phyloP scores from a whole-genome alignment of 2,888 invertebrate species.

The Theristus sp. region DNA sequence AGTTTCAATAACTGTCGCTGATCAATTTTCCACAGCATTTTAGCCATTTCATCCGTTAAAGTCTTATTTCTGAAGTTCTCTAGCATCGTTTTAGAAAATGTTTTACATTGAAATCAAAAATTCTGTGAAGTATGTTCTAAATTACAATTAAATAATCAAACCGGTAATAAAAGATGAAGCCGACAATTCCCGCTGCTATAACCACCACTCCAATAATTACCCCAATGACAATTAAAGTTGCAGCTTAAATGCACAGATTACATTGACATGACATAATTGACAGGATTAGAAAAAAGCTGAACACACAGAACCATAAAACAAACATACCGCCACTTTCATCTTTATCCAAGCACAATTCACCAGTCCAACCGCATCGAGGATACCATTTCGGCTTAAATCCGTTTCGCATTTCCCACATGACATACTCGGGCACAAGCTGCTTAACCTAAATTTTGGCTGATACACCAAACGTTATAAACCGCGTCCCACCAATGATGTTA shows the following conservation, averaged over 20 bases:
- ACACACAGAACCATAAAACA: no score
- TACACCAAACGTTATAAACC: no score
- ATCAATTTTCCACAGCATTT: constrained; percentile 5
- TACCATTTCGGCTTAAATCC: constrained; percentile 5
- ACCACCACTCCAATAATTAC: not conserved
- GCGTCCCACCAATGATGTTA: no score
- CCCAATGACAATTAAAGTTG: not conserved
- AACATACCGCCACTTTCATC: not conserved
- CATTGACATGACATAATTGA: not conserved
- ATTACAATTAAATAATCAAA: not conserved
- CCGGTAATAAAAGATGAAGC: not conserved
- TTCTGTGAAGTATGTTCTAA: not conserved
- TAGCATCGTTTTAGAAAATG: not conserved
- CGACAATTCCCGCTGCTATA: not conserved
- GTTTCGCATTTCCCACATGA: constrained; percentile 4
- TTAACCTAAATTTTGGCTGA: not conserved
- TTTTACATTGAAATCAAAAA: not conserved
- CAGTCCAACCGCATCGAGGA: constrained; percentile 2
- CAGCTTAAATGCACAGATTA: not conserved
- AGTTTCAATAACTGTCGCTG: not conserved
- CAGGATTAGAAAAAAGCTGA: not conserved
- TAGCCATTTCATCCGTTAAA: constrained; percentile 2
- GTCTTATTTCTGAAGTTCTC: not conserved
- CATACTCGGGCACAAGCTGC: constrained; percentile 1
- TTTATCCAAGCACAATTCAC: constrained; percentile 1